Evolutionary conservation across 2,797 vertebrate species (phyloP).

Genomic region (Kryptolebias ocellatus): DNA sequence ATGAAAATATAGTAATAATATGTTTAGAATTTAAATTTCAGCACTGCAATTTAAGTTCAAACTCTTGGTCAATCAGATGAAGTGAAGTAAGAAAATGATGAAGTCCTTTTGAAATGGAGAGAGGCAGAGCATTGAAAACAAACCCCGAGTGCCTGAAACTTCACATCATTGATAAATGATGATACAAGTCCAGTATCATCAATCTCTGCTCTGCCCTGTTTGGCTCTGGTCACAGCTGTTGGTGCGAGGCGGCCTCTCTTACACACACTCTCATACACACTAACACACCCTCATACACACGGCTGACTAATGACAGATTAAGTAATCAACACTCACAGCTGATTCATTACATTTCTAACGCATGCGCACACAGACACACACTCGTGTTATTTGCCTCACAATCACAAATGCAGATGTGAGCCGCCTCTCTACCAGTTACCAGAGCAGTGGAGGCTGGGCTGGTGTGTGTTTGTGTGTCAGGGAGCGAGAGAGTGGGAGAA

Average conservation of each 20-base stretch:
- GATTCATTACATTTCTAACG: conserved; percentile 66
- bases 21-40: not conserved
- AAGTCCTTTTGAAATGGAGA: conserved; percentile 49
- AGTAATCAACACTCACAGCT: conserved; percentile 68
- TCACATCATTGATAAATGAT: conserved; percentile 69
- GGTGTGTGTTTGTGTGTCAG: conserved; percentile 17
- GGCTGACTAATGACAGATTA: conserved; percentile 70
- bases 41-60: not conserved
- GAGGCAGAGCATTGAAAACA: conserved; percentile 50
- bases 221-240: conserved; percentile 76
- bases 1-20: not conserved
- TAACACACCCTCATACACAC: conserved; percentile 41
- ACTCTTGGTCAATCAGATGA: conserved; percentile 37
- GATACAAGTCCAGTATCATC: conserved; percentile 69
- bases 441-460: conserved; percentile 22
- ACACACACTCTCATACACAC: conserved; percentile 18
- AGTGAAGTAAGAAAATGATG: conserved; percentile 46
- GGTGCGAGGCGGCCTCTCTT: conserved; percentile 49
- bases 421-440: conserved; percentile 47
- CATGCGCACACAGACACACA: conserved; percentile 18
- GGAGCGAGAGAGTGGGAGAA: conserved; percentile 5
- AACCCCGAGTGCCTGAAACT: conserved; percentile 57
- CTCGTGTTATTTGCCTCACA: conserved; percentile 3
- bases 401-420: conserved; percentile 46
- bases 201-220: conserved; percentile 71